Base-by-base conservation (phyloP, 2,888 invertebrate genomes). In the Drosophila villosipedis region DNA sequence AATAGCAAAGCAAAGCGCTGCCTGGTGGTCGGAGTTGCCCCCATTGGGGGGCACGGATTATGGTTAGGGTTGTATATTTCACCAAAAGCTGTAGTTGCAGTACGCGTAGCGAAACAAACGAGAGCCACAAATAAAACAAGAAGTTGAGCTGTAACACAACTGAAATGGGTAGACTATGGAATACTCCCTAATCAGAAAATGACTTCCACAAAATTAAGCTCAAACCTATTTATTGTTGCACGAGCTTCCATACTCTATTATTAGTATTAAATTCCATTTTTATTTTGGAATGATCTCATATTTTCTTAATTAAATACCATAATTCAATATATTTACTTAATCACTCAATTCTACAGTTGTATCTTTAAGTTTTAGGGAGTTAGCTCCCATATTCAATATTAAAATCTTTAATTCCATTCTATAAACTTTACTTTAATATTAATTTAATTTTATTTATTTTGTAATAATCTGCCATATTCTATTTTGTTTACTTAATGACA, bases 1-100 rank as follows among this genome's bases (percentile, higher is more conserved):
- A 87, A 87, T 84, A 83, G 76, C 80, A 80, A 59, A 72, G 68
- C 28, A 47, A 47, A 25, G 16, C 47, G 47, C 16, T 25, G 47
- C 47, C 9, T 9, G 16, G 16, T 9, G 25, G 9, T 4, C 9
- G 25, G 28, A 47, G 25, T 25, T 47, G 16, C 47, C 47, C 16
- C 47, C 47, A 9, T 25, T 16, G 25, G 25, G 47, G 25, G 41
- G 60, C 39, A 19, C 50, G 55, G 10, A 47, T 50, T 35, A 19
- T 33, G 53, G 59, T 41, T 16, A 12, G 65, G 33, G 54, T 41
- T 63, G 79, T 67, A 72, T 65, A 62, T 73, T 76, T 69, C 76
- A 70, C 52, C 76, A 67, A 67, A 61, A 68, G 64, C 63, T 62
- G 64, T 70, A 71, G 74, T 62, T 78, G 73, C 73, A 73, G 70